Base-by-base conservation (phyloP, 2,797 vertebrate genomes). In the Danio choprae region DNA sequence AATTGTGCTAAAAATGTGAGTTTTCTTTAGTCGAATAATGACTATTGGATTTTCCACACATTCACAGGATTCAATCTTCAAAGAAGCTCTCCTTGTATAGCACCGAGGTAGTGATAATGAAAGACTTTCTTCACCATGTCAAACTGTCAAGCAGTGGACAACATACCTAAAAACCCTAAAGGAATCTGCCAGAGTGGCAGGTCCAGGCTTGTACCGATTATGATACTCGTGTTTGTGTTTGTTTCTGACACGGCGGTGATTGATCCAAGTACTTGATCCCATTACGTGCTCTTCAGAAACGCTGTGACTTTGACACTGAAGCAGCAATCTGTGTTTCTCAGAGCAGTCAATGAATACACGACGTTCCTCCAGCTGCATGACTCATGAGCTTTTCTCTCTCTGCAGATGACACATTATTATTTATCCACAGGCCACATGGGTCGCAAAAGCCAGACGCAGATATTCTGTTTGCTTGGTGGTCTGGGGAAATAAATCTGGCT, bases 221-320 rank as follows among this genome's bases (percentile, higher is more conserved):
- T 43, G 56, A 56, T 55, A 9, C 1, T 76, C 53, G 53, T 75
- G n/a, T 75, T 40, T 75, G 40, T 67, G 63, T 46, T 16, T 58
- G 40, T 56, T n/a, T 46, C 51, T 44, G 62, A 65, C 40, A 29
- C 10, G 44, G 50, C 46, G 11, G 10, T 48, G 53, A 48, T 48
- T 48, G 51, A 77, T 77, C 62, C 9, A 2, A 44, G 2, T 51
- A 22, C 40, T 67, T 67, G 40, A 77, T 77, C 75, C n/a, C n/a
- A 46, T 46, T 58, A 48, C 3, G 0, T 38, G 62, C 46, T 74
- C 29, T 41, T 75, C 22, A 63, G 15, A 43, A 38, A 56, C 6
- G 4, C 10, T 56, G 10, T 44, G 50, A 56, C 10, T 20, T 18
- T 46, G 10, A 2, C 15, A 40, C 4, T 56, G 40, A 58, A 77